Base-by-base conservation (phyloP, 2,888 invertebrate genomes). In the Hoplodrina blanda region DNA sequence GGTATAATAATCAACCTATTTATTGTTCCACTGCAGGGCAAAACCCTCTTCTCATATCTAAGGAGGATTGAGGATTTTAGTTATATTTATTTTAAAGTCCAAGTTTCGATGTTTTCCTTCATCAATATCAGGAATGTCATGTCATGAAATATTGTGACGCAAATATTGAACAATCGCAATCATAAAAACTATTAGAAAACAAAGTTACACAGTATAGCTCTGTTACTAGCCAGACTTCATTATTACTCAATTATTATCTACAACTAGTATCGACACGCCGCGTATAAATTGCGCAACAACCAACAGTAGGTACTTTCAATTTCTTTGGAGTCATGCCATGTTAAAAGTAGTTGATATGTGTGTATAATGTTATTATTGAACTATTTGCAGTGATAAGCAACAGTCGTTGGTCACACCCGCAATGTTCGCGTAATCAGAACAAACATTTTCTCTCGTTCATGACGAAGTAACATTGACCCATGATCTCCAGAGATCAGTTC, bases 1-100 rank as follows among this genome's bases (percentile, higher is more conserved):
- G 95, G 98, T 99, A 44, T 44, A 44, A 44, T 37, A 37, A 37
- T 8, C 37, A 37, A 8, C 8, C 37, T 15, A 44, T 44, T 25
- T 44, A 15, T 44, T 44, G 44, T 44, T 4, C 13, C 44, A 15
- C 13, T 44, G 44, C 4, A 44, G 44, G 44, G 11, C 44, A 44
- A 44, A 15, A 44, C 15, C 15, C 5, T 49, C 13, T 49, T n/a
- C 11, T 44, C 44, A 44, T 44, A 44, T n/a, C 2, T 1, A 13
- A 11, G 15, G n/a, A 49, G n/a, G 44, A 10, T 44, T 15, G 44
- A 4, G 4, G 44, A 44, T 15, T 44, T 15, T 10, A 44, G 11
- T 8, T 37, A 33, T 8, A 37, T 25, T 25, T 8, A 37, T 37
- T 37, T 37, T 37, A 37, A 37, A 37, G 37, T 37, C 37, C 37